Base-by-base conservation (phyloP, 2,113 vertebrate species). In the Grammomys dolichurus region DNA sequence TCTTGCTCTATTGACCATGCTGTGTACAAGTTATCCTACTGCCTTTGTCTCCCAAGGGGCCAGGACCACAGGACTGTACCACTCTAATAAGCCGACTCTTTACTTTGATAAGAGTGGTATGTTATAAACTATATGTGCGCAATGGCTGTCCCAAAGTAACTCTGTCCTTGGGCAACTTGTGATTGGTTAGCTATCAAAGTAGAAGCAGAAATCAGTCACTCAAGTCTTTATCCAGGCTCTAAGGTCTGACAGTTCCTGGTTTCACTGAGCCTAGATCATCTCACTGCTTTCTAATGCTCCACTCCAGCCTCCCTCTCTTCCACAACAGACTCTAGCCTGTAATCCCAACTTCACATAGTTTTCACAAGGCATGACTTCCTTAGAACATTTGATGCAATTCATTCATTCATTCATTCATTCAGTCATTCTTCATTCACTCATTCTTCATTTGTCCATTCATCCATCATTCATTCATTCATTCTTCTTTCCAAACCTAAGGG, bases 401-500 rank as follows among this genome's bases (percentile, higher is more conserved):
- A 60, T 60, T 24, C 33, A n/a, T 67, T 24, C 63, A 67, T 67
- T 12, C 63, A 3, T 56, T 19, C 58, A 63, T 63, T 8, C 60
- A 63, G 28, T 4, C 58, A 60, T 60, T 7, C 60, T 19, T 63
- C n/a, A 36, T 67, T 12, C 26, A 67, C 12, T 4, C 65, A 65
- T 65, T 26, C 24, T 65, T 75, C 20, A 75, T 43, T 43, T 40
- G 43, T 40, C n/a, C 46, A n/a, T 67, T 12, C 26, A 67, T 67
- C 54, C 16, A 16, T 12, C 26, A 67, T 67, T 14, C 16, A 16
- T 65, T 65, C 22, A 63, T 63, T 65, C 63, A 65, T 67, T 69
- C 80, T 92, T 87, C 65, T 77, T 77, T 94, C 78, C 76, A 91
- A 92, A 87, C 85, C 48, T 75, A 89, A 91, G 20, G 19, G 1